Evolutionary conservation across 1,140 invertebrate genomes (phyloP), one percentile per base, ranked within the genome.

Genomic region (Rhizoglyphus robini): DNA sequence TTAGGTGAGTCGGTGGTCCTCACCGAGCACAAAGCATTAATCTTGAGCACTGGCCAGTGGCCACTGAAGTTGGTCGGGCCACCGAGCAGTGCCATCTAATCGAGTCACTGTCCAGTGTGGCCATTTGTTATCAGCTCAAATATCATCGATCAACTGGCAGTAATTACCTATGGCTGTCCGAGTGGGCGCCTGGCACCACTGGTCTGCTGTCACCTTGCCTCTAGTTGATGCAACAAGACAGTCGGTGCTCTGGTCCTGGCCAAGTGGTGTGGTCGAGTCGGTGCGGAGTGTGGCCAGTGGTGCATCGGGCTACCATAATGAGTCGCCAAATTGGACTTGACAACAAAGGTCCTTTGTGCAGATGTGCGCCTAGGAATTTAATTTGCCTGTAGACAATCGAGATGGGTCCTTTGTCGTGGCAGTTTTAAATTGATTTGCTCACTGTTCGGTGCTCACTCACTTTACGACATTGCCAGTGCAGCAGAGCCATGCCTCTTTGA

Each of bases 1-100:
- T 54, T 54, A 54, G 51, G 51, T 54, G 51, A 54, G 51, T 54
- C 51, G 34, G 30, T 60, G 5, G 32, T 30, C 20, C 3, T 65
- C 61, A 61, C 30, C 47, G 4, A 23, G 4, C 8, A 23, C 8
- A 15, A 11, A 15, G 51, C 51, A 54, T 54, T 54, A 54, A 54
- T 54, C 51, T 54, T 54, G 36, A 8, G 18, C 8, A 54, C 51
- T 5, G 23, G 51, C 36, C 36, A 41, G 36, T 11, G 36, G 36
- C 36, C 8, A 41, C 36, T 41, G 41, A 46, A 41, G 8, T 41
- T 41, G 36, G 36, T 41, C 36, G 8, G 36, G 41, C 15, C 41
- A 15, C 15, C 41, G 8, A 8, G 23, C 20, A 54, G 51, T 23
- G 51, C 51, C n/a, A 41, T 41, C 36, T 41, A 41, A 41, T 41